Base-by-base conservation (phyloP, 2,797 vertebrate species). In the Lagorchestes hirsutus region DNA sequence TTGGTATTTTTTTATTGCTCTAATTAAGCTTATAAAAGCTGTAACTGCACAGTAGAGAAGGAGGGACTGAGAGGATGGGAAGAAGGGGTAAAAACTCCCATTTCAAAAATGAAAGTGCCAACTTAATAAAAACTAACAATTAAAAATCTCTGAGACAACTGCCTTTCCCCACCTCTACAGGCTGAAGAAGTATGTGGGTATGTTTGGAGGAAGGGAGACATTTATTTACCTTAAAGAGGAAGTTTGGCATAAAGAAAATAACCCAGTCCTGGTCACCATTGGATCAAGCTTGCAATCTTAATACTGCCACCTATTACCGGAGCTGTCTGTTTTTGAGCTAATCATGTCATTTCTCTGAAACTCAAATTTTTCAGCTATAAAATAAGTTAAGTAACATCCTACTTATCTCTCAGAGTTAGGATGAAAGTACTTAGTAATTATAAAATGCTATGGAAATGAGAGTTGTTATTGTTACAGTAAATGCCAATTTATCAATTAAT, bases 1-100 rank as follows among this genome's bases (percentile, higher is more conserved):
- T 93, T 96, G 95, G 55, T 97, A 95, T 95, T 97, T 97, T 97
- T 98, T 94, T 93, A 97, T 97, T 97, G 54, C 94, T 97, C 97
- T 97, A 97, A 98, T 97, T 98, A 98, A 97, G 95, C 22, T 62
- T 98, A 97, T 97, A 95, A 96, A 96, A 96, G 93, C 94, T 96
- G 91, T 94, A 98, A 95, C 52, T 91, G 93, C 92, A 93, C 22
- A 94, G 91, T 82, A 97, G 95, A 96, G 58, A 95, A 29, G 91
- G n/a, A 55, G 54, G 87, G 52, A 90, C 55, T 55, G 92, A 90
- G 11, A 3, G 62, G 4, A 55, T 62, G 90, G 94, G 50, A 96
- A 58, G 16, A 87, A 91, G 22, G 59, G 91, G n/a, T 93, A 57
- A 90, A 92, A 96, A 29, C 40, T 95, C 52, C 46, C 52, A 59